Evolutionary conservation across 2,113 vertebrate genomes (phyloP).

Genomic region (Beaufortia kweichowensis): DNA sequence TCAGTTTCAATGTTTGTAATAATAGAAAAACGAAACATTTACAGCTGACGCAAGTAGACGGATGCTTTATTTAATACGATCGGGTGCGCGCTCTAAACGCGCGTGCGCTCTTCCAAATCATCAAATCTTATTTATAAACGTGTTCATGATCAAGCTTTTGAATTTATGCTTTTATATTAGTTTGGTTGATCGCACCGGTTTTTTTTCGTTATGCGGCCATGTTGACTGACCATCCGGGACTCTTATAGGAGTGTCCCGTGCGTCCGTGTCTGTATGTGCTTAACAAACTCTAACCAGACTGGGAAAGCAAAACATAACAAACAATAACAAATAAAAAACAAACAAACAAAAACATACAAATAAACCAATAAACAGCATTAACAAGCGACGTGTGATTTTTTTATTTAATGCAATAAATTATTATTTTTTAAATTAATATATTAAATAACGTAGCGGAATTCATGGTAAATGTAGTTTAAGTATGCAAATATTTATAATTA

Average conservation of each 20-base stretch:
- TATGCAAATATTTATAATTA: too few species aligned
- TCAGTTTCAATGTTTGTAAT: neutral
- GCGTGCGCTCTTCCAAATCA: neutral
- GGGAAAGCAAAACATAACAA: too few species aligned
- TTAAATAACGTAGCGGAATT: too few species aligned
- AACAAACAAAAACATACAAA: too few species aligned
- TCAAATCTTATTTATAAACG: neutral
- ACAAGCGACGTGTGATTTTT: too few species aligned
- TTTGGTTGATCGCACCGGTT: neutral
- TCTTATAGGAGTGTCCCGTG: slow-evolving; percentile 31
- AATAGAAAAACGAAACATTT: neutral
- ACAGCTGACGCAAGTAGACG: neutral
- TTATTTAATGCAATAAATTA: too few species aligned
- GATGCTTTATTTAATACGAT: neutral
- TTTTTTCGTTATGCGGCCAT: slow-evolving; percentile 2
- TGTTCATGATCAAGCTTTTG: neutral
- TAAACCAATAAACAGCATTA: too few species aligned
- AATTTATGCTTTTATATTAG: neutral
- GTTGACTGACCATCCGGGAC: slow-evolving; percentile 43
- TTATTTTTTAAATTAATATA: too few species aligned
- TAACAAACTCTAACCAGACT: too few species aligned
- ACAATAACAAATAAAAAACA: too few species aligned
- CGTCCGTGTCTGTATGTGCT: neutral
- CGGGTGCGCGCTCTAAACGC: neutral
- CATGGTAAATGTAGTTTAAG: too few species aligned